Percentiles rank a stretch among this genome's conserved stretches.
Evolutionary conservation across 2,113 vertebrate species (phyloP).

Genomic region (Chloropsis cyanopogon): DNA sequence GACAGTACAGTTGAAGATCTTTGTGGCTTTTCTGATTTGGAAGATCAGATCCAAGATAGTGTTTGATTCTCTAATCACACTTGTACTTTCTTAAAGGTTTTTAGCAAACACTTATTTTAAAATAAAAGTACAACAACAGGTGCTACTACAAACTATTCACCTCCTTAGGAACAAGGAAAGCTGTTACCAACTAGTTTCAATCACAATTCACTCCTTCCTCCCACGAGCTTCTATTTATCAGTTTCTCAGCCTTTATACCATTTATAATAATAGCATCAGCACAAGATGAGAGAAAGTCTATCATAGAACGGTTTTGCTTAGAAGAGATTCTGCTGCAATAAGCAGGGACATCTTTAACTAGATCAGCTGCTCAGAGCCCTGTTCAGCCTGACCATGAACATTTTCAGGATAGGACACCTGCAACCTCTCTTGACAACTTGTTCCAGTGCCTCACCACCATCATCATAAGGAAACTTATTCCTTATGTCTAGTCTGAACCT

Average conservation of each 20-base stretch:
- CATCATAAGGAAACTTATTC: background rate
- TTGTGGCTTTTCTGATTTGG: background rate
- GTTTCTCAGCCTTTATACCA: background rate
- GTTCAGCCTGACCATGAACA: background rate
- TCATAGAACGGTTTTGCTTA: background rate
- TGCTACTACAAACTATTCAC: background rate
- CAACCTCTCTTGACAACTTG: background rate
- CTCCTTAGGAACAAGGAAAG: background rate
- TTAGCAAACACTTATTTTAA: background rate
- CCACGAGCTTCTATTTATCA: background rate
- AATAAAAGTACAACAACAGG: background rate
- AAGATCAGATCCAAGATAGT: background rate
- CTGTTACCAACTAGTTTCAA: background rate
- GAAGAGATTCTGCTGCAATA: background rate
- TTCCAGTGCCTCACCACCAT: background rate
- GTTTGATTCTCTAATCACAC: background rate
- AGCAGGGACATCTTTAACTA: background rate
- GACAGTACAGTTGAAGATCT: background rate
- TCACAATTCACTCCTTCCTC: background rate
- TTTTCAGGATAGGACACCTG: background rate
- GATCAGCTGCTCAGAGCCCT: background rate
- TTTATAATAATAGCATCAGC: background rate
- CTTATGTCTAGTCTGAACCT: background rate
- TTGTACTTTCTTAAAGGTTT: background rate
- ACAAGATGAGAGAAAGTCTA: background rate